Evolutionary conservation across 1,140 invertebrate genomes (phyloP).

Genomic region (Lasioglossum albipes): DNA sequence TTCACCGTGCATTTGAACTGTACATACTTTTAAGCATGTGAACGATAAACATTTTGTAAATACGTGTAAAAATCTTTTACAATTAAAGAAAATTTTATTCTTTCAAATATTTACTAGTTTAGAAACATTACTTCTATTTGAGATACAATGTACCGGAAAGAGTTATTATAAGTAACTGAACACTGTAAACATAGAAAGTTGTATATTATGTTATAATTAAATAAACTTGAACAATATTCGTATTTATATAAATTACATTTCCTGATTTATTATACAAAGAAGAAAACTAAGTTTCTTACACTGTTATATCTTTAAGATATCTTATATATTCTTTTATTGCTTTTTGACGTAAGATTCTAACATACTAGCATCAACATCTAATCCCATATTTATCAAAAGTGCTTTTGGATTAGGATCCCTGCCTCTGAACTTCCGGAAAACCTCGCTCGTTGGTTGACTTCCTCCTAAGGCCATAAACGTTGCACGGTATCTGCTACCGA

Average conservation of each 20-base stretch:
- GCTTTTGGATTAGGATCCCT: constrained; percentile 93
- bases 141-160: constrained; percentile 9
- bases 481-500: constrained; percentile 88
- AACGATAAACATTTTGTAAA: constrained; percentile 7
- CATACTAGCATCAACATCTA: constrained; percentile 65
- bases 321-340: constrained; percentile 19
- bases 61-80: constrained; percentile 7
- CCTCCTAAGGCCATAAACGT: constrained; percentile 93
- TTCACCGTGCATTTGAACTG: neutral
- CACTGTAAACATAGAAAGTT: neutral
- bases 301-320: neutral
- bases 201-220: neutral
- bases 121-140: constrained; percentile 31
- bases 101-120: constrained; percentile 7
- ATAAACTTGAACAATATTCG: neutral
- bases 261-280: neutral
- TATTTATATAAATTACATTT: constrained; percentile 9
- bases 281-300: neutral
- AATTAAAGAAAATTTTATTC: neutral
- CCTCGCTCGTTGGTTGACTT: constrained; percentile 87
- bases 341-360: neutral
- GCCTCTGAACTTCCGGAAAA: constrained; percentile 94
- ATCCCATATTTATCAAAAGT: constrained; percentile 85
- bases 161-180: constrained; percentile 15
- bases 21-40: neutral